These are phyloP conservation scores for Drosophila acutilabella DNA, from an alignment of 2,888 invertebrate species.

Conservation along the genomic window DNA sequence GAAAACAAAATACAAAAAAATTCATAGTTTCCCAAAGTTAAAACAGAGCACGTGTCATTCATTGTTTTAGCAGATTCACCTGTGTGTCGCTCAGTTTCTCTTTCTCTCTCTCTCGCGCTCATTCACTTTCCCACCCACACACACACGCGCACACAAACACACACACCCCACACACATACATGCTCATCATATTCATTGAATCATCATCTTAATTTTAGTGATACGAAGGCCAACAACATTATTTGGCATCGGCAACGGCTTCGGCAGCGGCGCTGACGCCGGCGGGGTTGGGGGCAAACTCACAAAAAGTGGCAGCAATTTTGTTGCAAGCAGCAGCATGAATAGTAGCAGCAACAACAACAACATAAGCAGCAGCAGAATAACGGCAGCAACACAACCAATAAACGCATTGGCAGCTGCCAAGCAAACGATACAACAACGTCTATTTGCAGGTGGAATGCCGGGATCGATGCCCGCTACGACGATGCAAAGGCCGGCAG, in stretches of 20 bases:
- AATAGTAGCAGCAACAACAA: constrained; percentile 11
- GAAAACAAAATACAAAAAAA: not conserved
- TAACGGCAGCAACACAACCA: constrained; percentile 56
- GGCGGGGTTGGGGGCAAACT: constrained; percentile 48
- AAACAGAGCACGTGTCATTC: constrained; percentile 37
- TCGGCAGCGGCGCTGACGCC: constrained; percentile 70
- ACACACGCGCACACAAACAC: constrained; percentile 22
- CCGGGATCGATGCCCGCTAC: constrained; percentile 45
- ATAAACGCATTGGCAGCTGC: constrained; percentile 83
- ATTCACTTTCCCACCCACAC: constrained; percentile 1
- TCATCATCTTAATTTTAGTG: constrained; percentile 85
- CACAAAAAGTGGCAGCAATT: constrained; percentile 50
- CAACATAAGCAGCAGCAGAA: constrained; percentile 20
- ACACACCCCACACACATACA: constrained; percentile 43
- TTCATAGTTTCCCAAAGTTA: constrained; percentile 16
- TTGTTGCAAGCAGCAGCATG: constrained; percentile 21
- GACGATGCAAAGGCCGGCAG: constrained; percentile 44
- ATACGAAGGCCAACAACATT: constrained; percentile 86
- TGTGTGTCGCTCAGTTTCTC: constrained; percentile 9
- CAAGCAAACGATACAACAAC: constrained; percentile 79
- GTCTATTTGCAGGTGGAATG: constrained; percentile 64
- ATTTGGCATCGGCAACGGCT: constrained; percentile 76
- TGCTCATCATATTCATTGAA: constrained; percentile 79
- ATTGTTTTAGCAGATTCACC: constrained; percentile 28
- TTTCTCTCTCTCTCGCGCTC: constrained; percentile 5